Evolutionary conservation across 1,140 invertebrate genomes (phyloP).

Genomic region (Lepidurus couesii): DNA sequence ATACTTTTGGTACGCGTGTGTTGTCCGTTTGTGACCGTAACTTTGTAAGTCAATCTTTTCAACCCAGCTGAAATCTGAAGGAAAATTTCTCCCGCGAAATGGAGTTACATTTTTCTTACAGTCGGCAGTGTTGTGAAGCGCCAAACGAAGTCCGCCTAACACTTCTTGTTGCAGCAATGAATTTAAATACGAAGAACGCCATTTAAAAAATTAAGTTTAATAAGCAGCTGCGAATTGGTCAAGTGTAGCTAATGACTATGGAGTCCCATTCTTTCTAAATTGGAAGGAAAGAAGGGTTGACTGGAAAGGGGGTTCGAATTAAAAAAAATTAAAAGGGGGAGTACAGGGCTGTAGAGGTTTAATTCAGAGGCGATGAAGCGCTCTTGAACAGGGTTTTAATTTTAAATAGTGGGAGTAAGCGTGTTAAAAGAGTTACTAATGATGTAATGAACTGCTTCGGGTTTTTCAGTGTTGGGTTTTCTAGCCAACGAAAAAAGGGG

Average conservation of each 20-base stretch:
- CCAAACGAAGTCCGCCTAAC: neutral
- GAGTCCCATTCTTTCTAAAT: neutral
- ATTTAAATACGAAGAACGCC: neutral
- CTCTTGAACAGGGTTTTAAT: neutral
- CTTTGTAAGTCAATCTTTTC: neutral
- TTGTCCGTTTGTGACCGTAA: neutral
- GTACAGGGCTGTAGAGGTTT: neutral
- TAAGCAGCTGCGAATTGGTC: neutral
- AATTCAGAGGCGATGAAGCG: slow-evolving; percentile 10
- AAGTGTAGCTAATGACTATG: neutral
- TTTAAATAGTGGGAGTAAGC: slow-evolving; percentile 22
- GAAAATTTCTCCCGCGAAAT: neutral
- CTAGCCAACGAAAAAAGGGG: neutral
- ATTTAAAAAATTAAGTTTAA: neutral
- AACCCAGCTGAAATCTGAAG: neutral
- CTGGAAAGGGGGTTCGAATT: neutral
- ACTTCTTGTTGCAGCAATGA: neutral
- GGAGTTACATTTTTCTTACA: too few relatives aligned
- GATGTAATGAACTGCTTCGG: slow-evolving; percentile 3
- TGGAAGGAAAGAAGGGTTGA: neutral
- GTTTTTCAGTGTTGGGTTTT: neutral
- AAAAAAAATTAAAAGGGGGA: neutral
- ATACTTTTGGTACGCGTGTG: neutral
- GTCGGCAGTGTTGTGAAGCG: too few relatives aligned
- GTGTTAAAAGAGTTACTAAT: slow-evolving; percentile 20